phyloP scores from a whole-genome alignment of 2,888 invertebrate genomes.

The Mesorhabditis sp. region DNA sequence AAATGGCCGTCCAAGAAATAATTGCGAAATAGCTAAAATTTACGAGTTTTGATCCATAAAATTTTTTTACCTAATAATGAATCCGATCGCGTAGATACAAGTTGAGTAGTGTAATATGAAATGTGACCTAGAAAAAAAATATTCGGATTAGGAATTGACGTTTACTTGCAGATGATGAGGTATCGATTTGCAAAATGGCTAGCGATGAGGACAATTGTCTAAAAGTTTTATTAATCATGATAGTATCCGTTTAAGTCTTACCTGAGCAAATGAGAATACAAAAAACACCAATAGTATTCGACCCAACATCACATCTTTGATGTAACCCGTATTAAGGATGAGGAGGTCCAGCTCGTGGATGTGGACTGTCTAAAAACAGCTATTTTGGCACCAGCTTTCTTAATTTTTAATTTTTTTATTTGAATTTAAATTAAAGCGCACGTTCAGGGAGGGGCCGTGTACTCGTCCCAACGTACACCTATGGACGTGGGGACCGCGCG shows the following conservation, averaged over 20 bases:
- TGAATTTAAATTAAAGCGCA: too few relatives aligned
- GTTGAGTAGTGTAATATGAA: slow-evolving; percentile 4
- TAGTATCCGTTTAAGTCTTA: background rate
- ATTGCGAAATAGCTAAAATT: background rate
- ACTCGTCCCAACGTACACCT: too few relatives aligned
- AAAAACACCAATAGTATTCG: background rate
- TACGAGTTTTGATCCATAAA: too few relatives aligned
- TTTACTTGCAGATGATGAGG: slow-evolving; percentile 1
- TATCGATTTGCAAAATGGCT: background rate
- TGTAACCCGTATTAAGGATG: slow-evolving; percentile 1
- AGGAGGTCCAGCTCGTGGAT: slow-evolving; percentile 1
- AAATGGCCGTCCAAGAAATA: background rate
- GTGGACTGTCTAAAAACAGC: background rate
- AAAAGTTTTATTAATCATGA: background rate
- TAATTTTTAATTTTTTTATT: too few relatives aligned
- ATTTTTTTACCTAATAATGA: background rate
- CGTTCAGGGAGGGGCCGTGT: too few relatives aligned
- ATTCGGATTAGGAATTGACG: background rate
- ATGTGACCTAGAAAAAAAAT: background rate
- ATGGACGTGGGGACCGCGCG: too few relatives aligned
- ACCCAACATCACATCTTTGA: background rate
- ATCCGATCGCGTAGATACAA: background rate
- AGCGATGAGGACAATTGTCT: background rate
- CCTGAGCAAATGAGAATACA: slow-evolving; percentile 5
- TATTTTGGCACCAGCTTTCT: too few relatives aligned